Evolutionary conservation across 2,888 invertebrate genomes (phyloP).

Genomic region (Cremastobaeus sp.): DNA sequence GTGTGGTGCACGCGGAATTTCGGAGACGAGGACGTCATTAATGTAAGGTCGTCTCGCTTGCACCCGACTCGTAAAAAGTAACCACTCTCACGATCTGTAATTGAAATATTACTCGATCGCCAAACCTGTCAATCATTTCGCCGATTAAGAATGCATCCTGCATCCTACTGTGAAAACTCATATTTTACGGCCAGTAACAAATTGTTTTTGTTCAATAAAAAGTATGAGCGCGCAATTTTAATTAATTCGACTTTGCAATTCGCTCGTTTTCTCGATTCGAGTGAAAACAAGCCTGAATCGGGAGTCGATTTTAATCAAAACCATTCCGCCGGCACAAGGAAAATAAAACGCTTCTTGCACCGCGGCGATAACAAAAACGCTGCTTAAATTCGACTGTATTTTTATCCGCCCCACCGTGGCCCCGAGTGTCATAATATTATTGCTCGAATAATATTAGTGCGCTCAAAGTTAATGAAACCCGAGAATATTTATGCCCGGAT

Average conservation of each 20-base stretch:
- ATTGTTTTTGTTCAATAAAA: constrained; percentile 29
- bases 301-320: constrained; percentile 1
- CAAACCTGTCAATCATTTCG: constrained; percentile 55
- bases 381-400: constrained; percentile 27
- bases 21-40: constrained; percentile 20
- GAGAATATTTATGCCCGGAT: constrained; percentile 36
- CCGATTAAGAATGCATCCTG: constrained; percentile 48
- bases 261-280: constrained; percentile 2
- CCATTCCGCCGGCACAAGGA: too few relatives aligned
- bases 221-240: constrained; percentile 10
- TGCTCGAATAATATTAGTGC: constrained; percentile 14
- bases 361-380: constrained; percentile 18
- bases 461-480: constrained; percentile 22
- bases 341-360: not conserved
- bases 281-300: constrained; percentile 2
- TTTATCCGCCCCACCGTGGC: constrained; percentile 22
- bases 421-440: constrained; percentile 27
- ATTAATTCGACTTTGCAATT: constrained; percentile 10
- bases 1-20: constrained; percentile 32
- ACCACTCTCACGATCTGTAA: constrained; percentile 65
- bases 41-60: not conserved
- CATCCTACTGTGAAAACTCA: constrained; percentile 54
- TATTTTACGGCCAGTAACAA: constrained; percentile 41
- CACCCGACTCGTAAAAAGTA: constrained; percentile 54
- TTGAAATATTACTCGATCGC: constrained; percentile 64